Conservation (phyloP, 2,113 vertebrate species). For the Microtus oregoni region DNA sequence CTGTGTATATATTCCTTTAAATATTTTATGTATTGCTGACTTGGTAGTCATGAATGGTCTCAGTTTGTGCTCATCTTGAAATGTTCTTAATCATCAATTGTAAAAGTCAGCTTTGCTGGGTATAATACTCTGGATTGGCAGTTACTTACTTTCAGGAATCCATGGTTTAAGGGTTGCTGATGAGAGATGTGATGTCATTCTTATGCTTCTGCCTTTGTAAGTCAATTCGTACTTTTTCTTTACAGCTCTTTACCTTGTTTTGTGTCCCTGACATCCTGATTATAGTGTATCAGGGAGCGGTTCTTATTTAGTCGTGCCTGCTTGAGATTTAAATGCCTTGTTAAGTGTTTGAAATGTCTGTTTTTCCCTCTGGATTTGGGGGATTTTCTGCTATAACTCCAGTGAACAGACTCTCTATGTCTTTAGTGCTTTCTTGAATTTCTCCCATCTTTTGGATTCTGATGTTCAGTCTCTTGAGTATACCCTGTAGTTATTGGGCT, state of each 20-base stretch:
- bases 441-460: background rate
- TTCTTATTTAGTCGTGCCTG: background rate
- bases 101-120: background rate
- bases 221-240: background rate
- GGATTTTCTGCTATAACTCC: background rate
- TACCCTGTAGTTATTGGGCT: background rate
- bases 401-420: too few relatives aligned
- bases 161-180: background rate
- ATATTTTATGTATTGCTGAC: background rate
- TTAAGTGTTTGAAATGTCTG: background rate
- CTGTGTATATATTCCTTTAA: background rate
- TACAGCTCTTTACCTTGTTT: background rate
- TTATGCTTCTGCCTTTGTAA: background rate
- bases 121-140: background rate
- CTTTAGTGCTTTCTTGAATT: background rate
- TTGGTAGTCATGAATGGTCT: background rate
- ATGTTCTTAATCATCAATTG: background rate
- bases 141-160: background rate
- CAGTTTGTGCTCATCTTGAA: background rate
- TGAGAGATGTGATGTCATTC: background rate
- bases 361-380: too few relatives aligned
- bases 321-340: background rate
- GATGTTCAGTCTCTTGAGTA: background rate
- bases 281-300: background rate
- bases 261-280: background rate